Percentiles rank a stretch among this genome's conserved stretches.
These are phyloP conservation scores for Murina feae DNA, from an alignment of 2,113 vertebrate genomes.

Conservation along the genomic window DNA sequence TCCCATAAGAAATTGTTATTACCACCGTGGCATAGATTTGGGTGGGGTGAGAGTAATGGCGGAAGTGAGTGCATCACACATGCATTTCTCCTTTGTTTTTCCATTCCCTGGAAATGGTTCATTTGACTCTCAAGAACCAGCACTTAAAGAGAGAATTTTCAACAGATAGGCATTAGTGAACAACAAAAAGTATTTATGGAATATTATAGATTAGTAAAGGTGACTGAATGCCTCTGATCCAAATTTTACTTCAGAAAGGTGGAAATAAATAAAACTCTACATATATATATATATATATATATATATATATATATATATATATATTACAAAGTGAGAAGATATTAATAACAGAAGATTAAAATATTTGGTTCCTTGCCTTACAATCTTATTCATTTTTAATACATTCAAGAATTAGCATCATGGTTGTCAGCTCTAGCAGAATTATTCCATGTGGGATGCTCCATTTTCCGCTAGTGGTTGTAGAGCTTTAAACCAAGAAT, in stretches of 20 bases:
- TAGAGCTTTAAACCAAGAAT: neutral
- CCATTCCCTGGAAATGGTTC: neutral
- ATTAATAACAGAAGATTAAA: conserved; percentile 2
- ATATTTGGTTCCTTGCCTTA: neutral
- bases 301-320: too few species aligned
- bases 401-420: neutral
- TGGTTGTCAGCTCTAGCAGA: neutral
- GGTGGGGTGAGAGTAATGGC: neutral
- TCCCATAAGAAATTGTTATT: neutral
- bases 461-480: neutral
- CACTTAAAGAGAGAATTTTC: neutral
- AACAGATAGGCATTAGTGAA: neutral
- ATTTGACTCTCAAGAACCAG: neutral
- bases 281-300: too few species aligned
- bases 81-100: neutral
- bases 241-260: conserved; percentile 17
- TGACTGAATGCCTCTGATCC: neutral
- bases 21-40: neutral
- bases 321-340: neutral
- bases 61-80: neutral
- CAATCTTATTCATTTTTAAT: neutral
- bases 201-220: neutral
- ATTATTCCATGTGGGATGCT: neutral
- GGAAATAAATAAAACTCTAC: neutral
- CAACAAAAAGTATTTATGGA: neutral